phyloP scores from a whole-genome alignment of 2,888 invertebrate genomes.

The Cryptocephalus moraei region DNA sequence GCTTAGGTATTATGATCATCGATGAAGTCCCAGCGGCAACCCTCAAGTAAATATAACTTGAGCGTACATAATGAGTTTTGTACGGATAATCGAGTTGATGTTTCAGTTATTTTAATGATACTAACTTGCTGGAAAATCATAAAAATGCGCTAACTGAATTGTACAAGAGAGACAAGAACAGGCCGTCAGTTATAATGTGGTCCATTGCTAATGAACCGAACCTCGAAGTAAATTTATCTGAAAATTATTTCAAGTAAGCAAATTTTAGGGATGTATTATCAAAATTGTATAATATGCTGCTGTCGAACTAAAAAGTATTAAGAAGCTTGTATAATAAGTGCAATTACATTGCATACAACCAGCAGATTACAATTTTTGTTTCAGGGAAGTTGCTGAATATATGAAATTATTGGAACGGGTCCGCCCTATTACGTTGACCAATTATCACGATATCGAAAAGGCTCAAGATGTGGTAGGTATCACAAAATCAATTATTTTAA shows the following conservation, averaged over 20 bases:
- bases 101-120: constrained; percentile 35
- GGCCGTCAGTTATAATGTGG: constrained; percentile 94
- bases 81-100: no score
- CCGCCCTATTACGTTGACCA: no score
- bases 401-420: no score
- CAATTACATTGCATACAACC: not conserved
- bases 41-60: constrained; percentile 50
- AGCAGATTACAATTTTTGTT: not conserved
- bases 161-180: constrained; percentile 85
- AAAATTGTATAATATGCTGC: no score
- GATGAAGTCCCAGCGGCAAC: constrained; percentile 92
- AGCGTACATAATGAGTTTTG: no score
- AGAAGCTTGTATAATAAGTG: not conserved
- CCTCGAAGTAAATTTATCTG: constrained; percentile 57
- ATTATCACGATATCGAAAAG: no score
- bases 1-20: constrained; percentile 86
- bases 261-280: not conserved
- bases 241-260: constrained; percentile 64
- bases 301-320: no score
- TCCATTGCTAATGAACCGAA: constrained; percentile 92
- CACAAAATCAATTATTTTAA: no score
- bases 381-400: no score
- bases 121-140: constrained; percentile 68
- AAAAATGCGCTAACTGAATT: constrained; percentile 77
- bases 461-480: no score